These are phyloP conservation scores for Plecturocebus donacophilus DNA, from an alignment of 2,113 vertebrate genomes.

Conservation along the genomic window DNA sequence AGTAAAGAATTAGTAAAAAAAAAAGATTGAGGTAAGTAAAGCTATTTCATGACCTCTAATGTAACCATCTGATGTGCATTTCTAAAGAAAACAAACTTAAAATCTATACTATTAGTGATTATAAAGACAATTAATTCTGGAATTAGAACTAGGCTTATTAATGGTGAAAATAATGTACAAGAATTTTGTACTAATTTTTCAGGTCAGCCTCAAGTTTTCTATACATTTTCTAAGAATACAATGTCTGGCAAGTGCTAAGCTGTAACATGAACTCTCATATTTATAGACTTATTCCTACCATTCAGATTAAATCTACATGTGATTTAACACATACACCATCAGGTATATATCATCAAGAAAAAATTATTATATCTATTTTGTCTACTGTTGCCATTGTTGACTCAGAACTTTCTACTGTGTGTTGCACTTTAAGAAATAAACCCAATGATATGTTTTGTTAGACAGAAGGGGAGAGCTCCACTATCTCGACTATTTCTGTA, in stretches of 20 bases:
- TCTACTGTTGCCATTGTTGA: background rate
- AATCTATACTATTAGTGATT: background rate
- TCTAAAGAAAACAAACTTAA: background rate
- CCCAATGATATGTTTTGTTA: background rate
- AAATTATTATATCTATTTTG: background rate
- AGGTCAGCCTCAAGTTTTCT: background rate
- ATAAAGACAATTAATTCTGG: background rate
- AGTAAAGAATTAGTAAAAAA: background rate
- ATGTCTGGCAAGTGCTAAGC: background rate
- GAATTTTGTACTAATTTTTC: background rate
- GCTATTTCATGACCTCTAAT: background rate
- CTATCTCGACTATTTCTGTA: background rate
- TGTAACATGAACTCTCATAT: background rate
- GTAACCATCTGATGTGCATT: background rate
- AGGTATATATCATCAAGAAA: background rate
- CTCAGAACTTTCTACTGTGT: background rate
- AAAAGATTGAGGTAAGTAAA: background rate
- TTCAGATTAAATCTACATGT: background rate
- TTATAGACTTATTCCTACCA: background rate
- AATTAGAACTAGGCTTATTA: background rate
- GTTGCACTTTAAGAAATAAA: background rate
- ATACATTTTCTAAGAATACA: background rate
- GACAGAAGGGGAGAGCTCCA: background rate
- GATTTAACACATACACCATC: background rate
- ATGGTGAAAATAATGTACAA: background rate